phyloP scores from a whole-genome alignment of 2,888 invertebrate species.

The Orchestes rusci region DNA sequence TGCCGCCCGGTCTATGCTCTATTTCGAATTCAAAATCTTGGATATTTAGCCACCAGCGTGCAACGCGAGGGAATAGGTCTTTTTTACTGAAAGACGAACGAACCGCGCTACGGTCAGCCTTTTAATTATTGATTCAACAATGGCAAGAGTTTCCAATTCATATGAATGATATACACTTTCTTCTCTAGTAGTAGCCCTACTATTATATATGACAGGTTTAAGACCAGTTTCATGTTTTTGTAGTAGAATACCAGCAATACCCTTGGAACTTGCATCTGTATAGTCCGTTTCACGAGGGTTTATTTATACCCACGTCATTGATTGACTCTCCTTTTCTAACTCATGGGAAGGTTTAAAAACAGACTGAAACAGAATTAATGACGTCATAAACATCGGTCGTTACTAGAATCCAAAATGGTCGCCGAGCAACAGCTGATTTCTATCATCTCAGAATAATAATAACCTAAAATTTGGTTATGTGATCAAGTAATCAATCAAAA shows the following conservation, averaged over 20 bases:
- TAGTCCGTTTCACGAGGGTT: no score
- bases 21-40: slow-evolving; percentile 12
- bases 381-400: no score
- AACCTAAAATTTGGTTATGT: no score
- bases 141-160: slow-evolving; percentile 6
- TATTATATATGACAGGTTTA: slow-evolving; percentile 11
- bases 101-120: slow-evolving; percentile 9
- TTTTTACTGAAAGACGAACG: slow-evolving; percentile 3
- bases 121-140: slow-evolving; percentile 5
- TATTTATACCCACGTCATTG: no score
- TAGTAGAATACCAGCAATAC: slow-evolving; percentile 28
- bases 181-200: slow-evolving; percentile 1
- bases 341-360: no score
- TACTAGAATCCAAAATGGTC: no score
- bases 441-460: no score
- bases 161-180: slow-evolving; percentile 6
- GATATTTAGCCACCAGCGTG: slow-evolving; percentile 2
- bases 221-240: slow-evolving; percentile 15
- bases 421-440: no score
- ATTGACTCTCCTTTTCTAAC: no score
- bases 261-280: slow-evolving; percentile 23
- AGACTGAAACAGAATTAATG: no score
- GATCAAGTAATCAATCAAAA: no score
- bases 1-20: slow-evolving; percentile 4
- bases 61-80: slow-evolving; percentile 6